Percentiles rank a stretch among this genome's conserved stretches.
Conservation (phyloP, 1,140 invertebrate species). For the Drosophila kikkawai region DNA sequence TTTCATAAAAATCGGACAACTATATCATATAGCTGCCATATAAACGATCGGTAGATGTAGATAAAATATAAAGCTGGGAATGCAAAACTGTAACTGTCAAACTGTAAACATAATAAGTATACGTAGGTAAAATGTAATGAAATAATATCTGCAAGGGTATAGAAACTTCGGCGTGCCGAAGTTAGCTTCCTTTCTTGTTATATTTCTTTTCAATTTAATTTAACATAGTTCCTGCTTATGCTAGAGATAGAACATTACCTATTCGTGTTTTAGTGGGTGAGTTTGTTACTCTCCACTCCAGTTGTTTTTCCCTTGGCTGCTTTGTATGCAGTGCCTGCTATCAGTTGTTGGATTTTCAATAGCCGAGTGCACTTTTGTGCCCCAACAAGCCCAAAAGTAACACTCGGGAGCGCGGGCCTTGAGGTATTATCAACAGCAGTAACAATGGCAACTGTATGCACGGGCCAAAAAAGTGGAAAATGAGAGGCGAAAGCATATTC, state of each 20-base stretch:
- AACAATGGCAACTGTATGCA: conserved; percentile 25
- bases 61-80: no score
- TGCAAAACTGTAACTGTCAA: no score
- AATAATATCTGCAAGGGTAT: no score
- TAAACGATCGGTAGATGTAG: no score
- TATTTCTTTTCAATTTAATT: not conserved
- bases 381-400: conserved; percentile 62
- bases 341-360: conserved; percentile 74
- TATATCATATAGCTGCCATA: no score
- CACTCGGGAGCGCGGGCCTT: conserved; percentile 49
- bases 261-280: not conserved
- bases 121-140: no score
- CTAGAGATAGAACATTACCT: conserved; percentile 14
- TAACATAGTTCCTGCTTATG: not conserved
- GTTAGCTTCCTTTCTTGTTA: no score
- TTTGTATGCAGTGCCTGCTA: conserved; percentile 71
- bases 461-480: conserved; percentile 30
- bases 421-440: conserved; percentile 40
- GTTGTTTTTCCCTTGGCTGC: conserved; percentile 42
- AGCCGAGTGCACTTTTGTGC: conserved; percentile 65
- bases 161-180: no score
- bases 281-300: conserved; percentile 1
- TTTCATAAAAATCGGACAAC: no score
- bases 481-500: conserved; percentile 36
- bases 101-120: no score